A percentile compares a stretch with the other conserved stretches of the same genome.
These are phyloP conservation scores for Chrysolina oricalcia DNA, from an alignment of 2,888 invertebrate genomes.

Conservation along the genomic window DNA sequence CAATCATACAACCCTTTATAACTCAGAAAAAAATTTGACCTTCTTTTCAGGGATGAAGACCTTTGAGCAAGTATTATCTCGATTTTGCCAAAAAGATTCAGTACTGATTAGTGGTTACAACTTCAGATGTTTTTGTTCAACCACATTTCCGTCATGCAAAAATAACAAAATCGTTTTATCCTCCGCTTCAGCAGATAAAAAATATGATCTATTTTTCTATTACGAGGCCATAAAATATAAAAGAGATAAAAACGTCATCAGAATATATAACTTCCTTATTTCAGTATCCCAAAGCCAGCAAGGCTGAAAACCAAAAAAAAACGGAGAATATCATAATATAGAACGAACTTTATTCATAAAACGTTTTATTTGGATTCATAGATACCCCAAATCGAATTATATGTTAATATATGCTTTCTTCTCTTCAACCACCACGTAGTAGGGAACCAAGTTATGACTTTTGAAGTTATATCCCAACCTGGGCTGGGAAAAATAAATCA, in stretches of 20 bases:
- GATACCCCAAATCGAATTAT: constrained; percentile 47
- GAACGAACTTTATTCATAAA: constrained; percentile 51
- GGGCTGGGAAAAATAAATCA: constrained; percentile 55
- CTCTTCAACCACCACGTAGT: constrained; percentile 29
- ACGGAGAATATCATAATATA: constrained; percentile 28
- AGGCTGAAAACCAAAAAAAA: constrained; percentile 41
- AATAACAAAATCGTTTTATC: not conserved
- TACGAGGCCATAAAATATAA: constrained; percentile 34
- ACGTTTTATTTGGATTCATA: constrained; percentile 52
- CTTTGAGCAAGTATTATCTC: too few relatives aligned
- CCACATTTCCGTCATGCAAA: not conserved
- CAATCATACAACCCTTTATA: too few relatives aligned
- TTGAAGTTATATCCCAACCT: constrained; percentile 42
- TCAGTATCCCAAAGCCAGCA: constrained; percentile 35
- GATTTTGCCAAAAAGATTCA: too few relatives aligned
- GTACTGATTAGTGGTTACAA: too few relatives aligned
- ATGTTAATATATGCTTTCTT: constrained; percentile 50
- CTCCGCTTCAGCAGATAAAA: constrained; percentile 12
- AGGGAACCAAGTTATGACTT: constrained; percentile 46
- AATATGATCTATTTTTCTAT: constrained; percentile 31
- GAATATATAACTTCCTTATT: constrained; percentile 38
- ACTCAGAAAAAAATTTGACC: too few relatives aligned
- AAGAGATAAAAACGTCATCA: constrained; percentile 44
- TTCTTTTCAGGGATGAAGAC: too few relatives aligned
- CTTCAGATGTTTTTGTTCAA: too few relatives aligned